A percentile compares a stretch with the other conserved stretches of the same genome.
phyloP scores from a whole-genome alignment of 2,113 vertebrate genomes.

The Caretta caretta region DNA sequence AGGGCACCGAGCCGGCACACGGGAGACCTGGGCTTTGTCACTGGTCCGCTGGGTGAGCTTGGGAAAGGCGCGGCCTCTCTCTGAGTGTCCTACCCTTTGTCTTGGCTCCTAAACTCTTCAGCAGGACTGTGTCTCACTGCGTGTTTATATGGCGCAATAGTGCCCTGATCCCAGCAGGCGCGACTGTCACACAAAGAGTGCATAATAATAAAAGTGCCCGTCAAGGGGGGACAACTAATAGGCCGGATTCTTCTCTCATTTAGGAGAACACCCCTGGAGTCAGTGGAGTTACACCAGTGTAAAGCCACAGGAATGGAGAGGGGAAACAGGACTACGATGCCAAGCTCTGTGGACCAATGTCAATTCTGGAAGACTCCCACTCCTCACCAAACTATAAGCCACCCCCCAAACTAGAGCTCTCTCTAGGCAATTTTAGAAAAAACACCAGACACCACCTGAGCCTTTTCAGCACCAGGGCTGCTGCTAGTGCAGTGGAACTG shows the following conservation, averaged over 20 bases:
- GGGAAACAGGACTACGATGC: not conserved
- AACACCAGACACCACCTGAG: not conserved
- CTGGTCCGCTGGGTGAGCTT: not conserved
- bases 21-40: slow-evolving; percentile 1
- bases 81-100: not conserved
- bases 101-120: slow-evolving; percentile 19
- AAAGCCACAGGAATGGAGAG: not conserved
- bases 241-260: no score
- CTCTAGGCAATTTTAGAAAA: not conserved
- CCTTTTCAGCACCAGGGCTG: not conserved
- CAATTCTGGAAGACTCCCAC: not conserved
- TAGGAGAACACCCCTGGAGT: no score
- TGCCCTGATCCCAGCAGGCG: slow-evolving; percentile 30
- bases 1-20: not conserved
- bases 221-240: not conserved
- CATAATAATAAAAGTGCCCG: slow-evolving; percentile 55
- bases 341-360: no score
- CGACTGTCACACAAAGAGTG: slow-evolving; percentile 19
- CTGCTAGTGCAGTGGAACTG: not conserved
- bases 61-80: not conserved
- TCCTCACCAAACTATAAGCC: not conserved
- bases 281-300: not conserved
- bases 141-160: slow-evolving; percentile 41
- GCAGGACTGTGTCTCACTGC: slow-evolving; percentile 41
- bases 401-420: not conserved